Evolutionary conservation across 1,140 invertebrate genomes (phyloP), one percentile per base, ranked within the genome.

Genomic region (Drosophila seguyi): DNA sequence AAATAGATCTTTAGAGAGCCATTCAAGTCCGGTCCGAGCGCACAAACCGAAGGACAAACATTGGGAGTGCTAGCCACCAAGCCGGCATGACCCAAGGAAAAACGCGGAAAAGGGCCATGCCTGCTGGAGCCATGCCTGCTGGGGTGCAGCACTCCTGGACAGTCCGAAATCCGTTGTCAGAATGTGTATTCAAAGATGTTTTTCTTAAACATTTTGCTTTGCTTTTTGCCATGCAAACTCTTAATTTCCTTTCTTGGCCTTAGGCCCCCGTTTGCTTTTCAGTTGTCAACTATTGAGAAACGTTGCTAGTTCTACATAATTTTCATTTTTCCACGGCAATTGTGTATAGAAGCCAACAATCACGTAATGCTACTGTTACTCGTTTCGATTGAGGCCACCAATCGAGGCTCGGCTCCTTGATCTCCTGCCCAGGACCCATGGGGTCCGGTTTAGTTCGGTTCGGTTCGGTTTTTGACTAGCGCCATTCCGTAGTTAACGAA

Each of bases 241-340:
- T 67, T 65, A 18, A 36, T 48, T 59, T 74, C 66, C 10, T 55
- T 29, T 27, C 63, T 74, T 69, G 55, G 59, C 55, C 55, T 63
- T 67, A 47, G 73, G 77, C 72, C 48, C n/a, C 45, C 39, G 11
- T 69, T 58, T 69, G 10, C 14, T 57, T 67, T 84, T 83, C 45
- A 31, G 62, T 75, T 75, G 27, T 65, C 45, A 77, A 47, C 36
- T 38, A 47, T 72, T 85, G 41, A 75, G 71, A 91, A 88, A 88
- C 74, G 91, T 92, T 92, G 87, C 91, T 92, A 92, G 91, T 92
- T 92, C 91, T 92, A 92, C 84, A 92, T 92, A 85, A 60, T 73
- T 66, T 68, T 75, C 52, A 20, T 48, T 60, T 41, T 53, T n/a
- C 44, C 45, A 16, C 52, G 41, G 48, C 57, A 42, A 58, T 60